A percentile compares a stretch with the other conserved stretches of the same genome.
Evolutionary conservation across 2,113 vertebrate genomes (phyloP).

Genomic region (Pseudolaguvia tuberculata): DNA sequence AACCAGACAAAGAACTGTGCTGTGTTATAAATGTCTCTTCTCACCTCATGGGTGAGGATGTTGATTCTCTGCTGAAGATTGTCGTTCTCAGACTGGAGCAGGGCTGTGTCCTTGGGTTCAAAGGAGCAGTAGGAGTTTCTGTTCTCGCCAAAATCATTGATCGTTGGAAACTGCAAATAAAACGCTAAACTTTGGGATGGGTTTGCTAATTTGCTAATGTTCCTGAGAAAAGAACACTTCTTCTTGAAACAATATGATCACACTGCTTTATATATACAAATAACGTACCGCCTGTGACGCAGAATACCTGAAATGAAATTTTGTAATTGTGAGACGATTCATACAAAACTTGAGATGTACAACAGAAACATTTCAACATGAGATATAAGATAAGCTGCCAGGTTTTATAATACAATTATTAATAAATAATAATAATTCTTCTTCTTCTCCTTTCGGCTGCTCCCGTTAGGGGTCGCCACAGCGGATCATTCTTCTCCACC

Average conservation of each 20-base stretch:
- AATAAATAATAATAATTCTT: too few relatives aligned
- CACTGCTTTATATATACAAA: conserved; percentile 21
- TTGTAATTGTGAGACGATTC: conserved; percentile 1
- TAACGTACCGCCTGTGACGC: conserved; percentile 2
- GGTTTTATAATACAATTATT: conserved; percentile 3
- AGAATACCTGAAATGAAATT: neutral
- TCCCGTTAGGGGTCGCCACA: too few relatives aligned
- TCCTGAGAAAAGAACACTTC: neutral
- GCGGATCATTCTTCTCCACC: too few relatives aligned
- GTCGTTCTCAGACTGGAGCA: conserved; percentile 90
- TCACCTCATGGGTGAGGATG: conserved; percentile 89
- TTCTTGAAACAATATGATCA: neutral
- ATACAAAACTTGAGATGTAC: conserved; percentile 1
- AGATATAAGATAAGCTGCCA: conserved; percentile 4
- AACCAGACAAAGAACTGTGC: neutral
- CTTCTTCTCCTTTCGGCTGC: too few relatives aligned
- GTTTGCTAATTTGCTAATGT: neutral
- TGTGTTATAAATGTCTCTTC: conserved; percentile 35
- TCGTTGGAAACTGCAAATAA: conserved; percentile 81
- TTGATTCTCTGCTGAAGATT: conserved; percentile 88
- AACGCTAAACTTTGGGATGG: conserved; percentile 6
- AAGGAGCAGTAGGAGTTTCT: conserved; percentile 76
- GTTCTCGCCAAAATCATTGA: conserved; percentile 87
- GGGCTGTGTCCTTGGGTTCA: conserved; percentile 85
- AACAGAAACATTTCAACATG: conserved; percentile 1